Conservation (phyloP, 2,797 vertebrate genomes). For the Pangasius krempfi region DNA sequence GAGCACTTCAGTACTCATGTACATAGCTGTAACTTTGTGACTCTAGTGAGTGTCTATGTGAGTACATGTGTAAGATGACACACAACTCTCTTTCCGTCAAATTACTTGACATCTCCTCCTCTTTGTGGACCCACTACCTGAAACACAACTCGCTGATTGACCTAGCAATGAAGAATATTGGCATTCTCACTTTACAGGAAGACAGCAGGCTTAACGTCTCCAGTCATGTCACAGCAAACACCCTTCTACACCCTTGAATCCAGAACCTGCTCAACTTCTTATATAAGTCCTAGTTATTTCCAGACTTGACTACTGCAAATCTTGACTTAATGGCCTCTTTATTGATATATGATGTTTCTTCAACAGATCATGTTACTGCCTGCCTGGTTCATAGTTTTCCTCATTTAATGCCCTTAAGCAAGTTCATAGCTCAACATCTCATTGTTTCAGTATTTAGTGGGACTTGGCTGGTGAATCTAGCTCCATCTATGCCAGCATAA, state of each 20-base stretch:
- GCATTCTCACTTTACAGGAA: not conserved
- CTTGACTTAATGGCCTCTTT: not conserved
- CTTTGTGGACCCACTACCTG: not conserved
- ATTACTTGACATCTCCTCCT: not conserved
- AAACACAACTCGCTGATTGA: not conserved
- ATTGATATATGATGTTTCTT: not conserved
- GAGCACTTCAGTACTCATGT: not conserved
- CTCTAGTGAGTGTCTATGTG: not conserved
- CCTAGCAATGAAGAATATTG: not conserved
- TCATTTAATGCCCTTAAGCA: not conserved
- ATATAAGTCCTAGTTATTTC: not conserved
- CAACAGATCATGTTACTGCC: not conserved
- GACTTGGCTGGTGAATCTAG: too few relatives aligned
- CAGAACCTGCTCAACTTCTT: not conserved
- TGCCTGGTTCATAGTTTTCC: not conserved
- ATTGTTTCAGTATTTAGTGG: not conserved
- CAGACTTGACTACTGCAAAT: not conserved
- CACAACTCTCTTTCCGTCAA: not conserved
- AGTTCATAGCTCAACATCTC: not conserved
- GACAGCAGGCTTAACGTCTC: too few relatives aligned
- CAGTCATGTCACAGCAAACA: not conserved
- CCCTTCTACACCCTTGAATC: not conserved
- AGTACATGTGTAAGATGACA: not conserved
- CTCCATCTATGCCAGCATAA: not conserved
- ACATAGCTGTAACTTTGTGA: not conserved